Evolutionary conservation across 2,113 vertebrate genomes (phyloP).

Genomic region (Delphinus delphis): DNA sequence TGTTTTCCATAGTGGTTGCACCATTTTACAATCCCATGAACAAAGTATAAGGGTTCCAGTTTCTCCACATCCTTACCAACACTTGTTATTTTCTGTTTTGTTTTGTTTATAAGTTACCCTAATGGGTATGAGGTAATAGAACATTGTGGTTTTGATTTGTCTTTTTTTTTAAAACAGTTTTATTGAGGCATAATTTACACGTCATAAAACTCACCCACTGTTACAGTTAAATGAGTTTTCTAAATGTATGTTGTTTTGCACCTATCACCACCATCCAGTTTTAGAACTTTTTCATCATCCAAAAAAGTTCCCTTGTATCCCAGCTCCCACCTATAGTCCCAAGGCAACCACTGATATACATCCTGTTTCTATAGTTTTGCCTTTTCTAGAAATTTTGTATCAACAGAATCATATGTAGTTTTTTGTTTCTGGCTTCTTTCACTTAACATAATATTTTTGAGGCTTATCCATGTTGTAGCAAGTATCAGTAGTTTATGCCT

Average conservation of each 20-base stretch:
- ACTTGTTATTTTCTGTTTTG: neutral
- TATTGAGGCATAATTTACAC: neutral
- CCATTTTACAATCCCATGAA: neutral
- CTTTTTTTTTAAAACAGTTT: neutral
- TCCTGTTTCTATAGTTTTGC: neutral
- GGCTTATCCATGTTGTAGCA: neutral
- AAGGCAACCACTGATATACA: neutral
- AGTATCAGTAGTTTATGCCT: neutral
- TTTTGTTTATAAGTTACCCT: neutral
- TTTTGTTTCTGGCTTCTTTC: neutral
- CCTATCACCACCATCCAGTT: neutral
- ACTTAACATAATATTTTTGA: neutral
- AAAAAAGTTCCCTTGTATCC: neutral
- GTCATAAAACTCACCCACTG: neutral
- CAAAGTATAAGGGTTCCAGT: neutral
- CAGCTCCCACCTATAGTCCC: neutral
- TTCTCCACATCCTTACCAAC: neutral
- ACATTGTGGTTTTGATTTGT: neutral
- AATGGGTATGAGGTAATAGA: neutral
- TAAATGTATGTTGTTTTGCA: slow-evolving; percentile 26
- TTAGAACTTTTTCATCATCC: neutral
- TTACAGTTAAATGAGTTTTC: slow-evolving; percentile 35
- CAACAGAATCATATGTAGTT: neutral
- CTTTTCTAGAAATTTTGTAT: slow-evolving; percentile 19
- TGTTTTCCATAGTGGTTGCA: neutral